Conservation (phyloP, 2,797 vertebrate genomes). For the Apodemus agrarius region DNA sequence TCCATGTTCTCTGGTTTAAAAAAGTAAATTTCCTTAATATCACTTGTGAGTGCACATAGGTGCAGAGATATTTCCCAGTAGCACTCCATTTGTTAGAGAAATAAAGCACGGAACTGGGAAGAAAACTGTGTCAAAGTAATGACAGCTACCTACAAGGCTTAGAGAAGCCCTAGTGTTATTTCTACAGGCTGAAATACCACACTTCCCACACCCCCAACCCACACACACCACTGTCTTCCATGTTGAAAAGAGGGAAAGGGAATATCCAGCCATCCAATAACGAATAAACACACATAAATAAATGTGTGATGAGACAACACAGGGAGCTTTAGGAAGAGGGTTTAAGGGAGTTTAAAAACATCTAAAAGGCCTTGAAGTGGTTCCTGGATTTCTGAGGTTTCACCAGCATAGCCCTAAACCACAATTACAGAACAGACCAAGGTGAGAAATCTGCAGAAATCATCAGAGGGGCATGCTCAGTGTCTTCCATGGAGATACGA, state of each 20-base stretch:
- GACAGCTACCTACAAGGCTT: neutral
- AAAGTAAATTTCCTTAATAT: conserved; percentile 67
- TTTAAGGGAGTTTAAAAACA: neutral
- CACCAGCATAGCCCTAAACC: neutral
- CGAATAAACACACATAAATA: neutral
- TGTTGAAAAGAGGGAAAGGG: neutral
- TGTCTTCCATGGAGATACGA: neutral
- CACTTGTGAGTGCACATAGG: conserved; percentile 70
- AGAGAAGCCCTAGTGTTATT: neutral
- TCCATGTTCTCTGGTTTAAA: conserved; percentile 6
- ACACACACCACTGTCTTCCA: neutral
- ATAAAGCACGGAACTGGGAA: neutral
- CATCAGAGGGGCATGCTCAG: neutral
- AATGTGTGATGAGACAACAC: neutral
- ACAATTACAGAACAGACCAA: neutral
- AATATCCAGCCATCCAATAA: neutral
- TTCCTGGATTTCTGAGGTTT: neutral
- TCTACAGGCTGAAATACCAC: neutral
- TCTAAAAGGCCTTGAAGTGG: neutral
- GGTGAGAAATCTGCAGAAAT: neutral
- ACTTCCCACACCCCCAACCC: rapidly evolving
- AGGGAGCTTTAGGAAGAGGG: neutral
- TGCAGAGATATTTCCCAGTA: conserved; percentile 71
- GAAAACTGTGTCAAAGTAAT: neutral
- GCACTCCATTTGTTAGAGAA: neutral